phyloP scores from a whole-genome alignment of 1,140 invertebrate genomes.

The Bombus consobrinus region DNA sequence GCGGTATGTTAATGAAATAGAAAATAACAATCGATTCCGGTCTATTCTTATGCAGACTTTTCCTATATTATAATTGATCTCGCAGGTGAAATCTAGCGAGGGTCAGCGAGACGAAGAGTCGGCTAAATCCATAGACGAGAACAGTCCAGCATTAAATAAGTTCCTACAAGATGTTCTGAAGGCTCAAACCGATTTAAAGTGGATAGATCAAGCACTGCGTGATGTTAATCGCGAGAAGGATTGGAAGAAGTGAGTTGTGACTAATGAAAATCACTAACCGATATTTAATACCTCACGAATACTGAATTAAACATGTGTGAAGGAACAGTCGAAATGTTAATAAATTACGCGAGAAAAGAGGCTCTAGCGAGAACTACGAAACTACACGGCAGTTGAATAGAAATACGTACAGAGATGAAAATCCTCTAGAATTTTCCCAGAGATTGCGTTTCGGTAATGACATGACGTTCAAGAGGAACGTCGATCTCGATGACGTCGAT shows the following conservation, averaged over 20 bases:
- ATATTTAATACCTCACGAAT: too few relatives aligned
- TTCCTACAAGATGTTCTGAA: conserved; percentile 69
- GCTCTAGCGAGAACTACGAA: conserved; percentile 40
- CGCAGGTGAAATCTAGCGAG: background rate
- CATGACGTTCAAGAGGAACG: conserved; percentile 16
- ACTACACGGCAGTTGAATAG: conserved; percentile 12
- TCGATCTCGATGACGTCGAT: background rate
- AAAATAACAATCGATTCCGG: background rate
- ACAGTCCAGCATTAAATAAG: conserved; percentile 55
- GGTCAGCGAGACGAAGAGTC: too few relatives aligned
- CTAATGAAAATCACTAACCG: background rate
- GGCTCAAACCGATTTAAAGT: conserved; percentile 69
- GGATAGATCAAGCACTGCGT: conserved; percentile 68
- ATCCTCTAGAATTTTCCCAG: background rate
- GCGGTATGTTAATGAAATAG: too few relatives aligned
- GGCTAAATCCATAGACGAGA: background rate
- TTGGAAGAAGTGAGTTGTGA: conserved; percentile 44
- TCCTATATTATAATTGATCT: background rate
- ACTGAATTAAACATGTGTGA: background rate
- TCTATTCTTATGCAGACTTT: too few relatives aligned
- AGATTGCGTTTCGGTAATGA: conserved; percentile 29
- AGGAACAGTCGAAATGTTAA: background rate
- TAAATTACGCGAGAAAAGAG: conserved; percentile 56
- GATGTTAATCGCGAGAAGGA: conserved; percentile 4
- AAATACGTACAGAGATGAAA: conserved; percentile 25